A percentile compares a stretch with the other conserved stretches of the same genome.
phyloP scores from a whole-genome alignment of 2,888 invertebrate genomes.

The Synanthedon andrenaeformis region DNA sequence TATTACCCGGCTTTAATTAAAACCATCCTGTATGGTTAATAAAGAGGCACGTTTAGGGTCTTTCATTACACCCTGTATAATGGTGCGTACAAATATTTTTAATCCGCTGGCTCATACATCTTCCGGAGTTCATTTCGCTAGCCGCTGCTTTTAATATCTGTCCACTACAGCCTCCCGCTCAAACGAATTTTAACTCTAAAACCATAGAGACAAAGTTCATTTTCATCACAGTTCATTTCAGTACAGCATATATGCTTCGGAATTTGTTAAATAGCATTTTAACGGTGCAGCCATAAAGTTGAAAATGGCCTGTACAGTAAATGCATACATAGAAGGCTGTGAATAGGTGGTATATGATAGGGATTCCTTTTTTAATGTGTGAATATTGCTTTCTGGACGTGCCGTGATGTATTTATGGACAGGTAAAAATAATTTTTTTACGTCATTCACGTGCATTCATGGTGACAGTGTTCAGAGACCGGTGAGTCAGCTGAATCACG shows the following conservation, averaged over 20 bases:
- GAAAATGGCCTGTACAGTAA: conserved; percentile 8
- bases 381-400: conserved; percentile 42
- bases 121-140: conserved; percentile 65
- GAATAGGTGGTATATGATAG: conserved; percentile 36
- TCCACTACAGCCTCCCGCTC: conserved; percentile 8
- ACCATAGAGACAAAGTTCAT: not conserved
- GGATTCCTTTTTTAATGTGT: conserved; percentile 44
- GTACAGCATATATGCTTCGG: not conserved
- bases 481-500: too few relatives aligned
- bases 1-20: conserved; percentile 51
- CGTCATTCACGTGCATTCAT: too few relatives aligned
- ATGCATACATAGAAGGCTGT: conserved; percentile 21
- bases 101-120: conserved; percentile 67
- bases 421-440: conserved; percentile 30
- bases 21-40: conserved; percentile 56
- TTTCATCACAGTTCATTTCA: not conserved
- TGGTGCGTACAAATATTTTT: conserved; percentile 70
- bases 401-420: conserved; percentile 31
- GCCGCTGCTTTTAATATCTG: conserved; percentile 44
- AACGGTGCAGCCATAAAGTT: conserved; percentile 7
- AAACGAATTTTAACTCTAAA: conserved; percentile 14
- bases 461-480: too few relatives aligned
- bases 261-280: conserved; percentile 6
- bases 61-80: conserved; percentile 68
- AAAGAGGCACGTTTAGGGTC: conserved; percentile 57